Conservation (phyloP, 2,113 vertebrate species). For the Dicerorhinus sumatrensis region DNA sequence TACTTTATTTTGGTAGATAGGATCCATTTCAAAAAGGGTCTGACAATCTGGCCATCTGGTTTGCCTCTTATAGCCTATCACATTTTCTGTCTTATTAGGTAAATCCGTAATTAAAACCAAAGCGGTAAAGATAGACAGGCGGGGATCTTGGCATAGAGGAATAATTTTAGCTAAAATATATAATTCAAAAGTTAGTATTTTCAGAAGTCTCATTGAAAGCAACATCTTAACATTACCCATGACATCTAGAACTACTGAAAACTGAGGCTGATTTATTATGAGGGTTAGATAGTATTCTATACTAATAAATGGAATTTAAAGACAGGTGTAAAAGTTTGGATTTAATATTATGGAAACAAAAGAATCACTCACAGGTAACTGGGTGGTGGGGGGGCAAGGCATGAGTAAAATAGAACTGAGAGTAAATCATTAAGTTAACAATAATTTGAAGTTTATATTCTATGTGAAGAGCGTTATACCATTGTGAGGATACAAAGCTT, state of each 20-base stretch:
- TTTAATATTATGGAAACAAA: constrained; percentile 6
- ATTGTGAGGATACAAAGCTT: background rate
- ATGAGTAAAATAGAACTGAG: background rate
- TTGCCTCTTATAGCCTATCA: background rate
- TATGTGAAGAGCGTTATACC: background rate
- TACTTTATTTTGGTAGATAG: constrained; percentile 72
- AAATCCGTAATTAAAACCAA: constrained; percentile 14
- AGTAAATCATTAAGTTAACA: background rate
- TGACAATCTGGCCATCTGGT: constrained; percentile 69
- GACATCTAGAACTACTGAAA: background rate
- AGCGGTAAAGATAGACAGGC: constrained; percentile 72
- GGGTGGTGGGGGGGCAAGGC: background rate
- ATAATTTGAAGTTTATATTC: background rate
- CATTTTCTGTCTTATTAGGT: constrained; percentile 31
- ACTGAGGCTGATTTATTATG: background rate
- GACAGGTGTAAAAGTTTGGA: background rate
- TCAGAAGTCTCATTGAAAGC: background rate
- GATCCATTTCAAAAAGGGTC: constrained; percentile 79
- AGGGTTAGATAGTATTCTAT: background rate
- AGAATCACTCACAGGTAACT: background rate
- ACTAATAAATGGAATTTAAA: background rate
- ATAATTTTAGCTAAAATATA: constrained; percentile 77
- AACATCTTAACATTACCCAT: background rate
- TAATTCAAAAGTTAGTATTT: constrained; percentile 47
- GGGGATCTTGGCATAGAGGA: constrained; percentile 80